Evolutionary conservation across 2,888 invertebrate genomes (phyloP), one percentile per base, ranked within the genome.

Genomic region (Ditylenchus weischeri): DNA sequence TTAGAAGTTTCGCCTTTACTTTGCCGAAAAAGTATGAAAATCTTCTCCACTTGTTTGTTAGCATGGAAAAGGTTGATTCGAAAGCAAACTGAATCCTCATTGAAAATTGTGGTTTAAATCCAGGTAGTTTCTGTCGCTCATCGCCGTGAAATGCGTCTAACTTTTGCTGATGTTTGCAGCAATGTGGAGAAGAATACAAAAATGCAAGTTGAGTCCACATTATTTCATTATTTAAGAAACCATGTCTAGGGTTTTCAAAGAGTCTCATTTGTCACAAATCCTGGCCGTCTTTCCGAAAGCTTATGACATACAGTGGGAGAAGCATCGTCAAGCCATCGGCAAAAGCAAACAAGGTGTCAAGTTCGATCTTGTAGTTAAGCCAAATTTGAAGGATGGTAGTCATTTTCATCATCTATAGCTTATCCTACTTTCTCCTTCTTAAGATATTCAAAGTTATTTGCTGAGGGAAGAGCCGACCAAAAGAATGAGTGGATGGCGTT

Each of bases 11-110:
- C 19, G 48, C 43, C 13, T 29, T 19, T n/a, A 10, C 62, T 7
- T 48, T 64, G 60, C 64, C 64, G n/a, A 60, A 60, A 38, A 23
- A 64, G 35, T 64, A 64, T 29, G 64, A 62, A 18, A 54, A 62
- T 54, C 35, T 64, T 18, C 51, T 62, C 0, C 57, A 62, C 19
- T 23, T 64, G 61, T 64, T 64, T 62, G 60, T 35, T 18, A 60
- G 29, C 23, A 62, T 64, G 62, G 64, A 64, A 36, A 54, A 62
- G 59, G 64, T 60, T 21, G 11, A 10, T 50, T 38, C 47, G n/a
- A 1, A 23, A 1, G 8, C 29, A 1, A 29, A 7, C 13, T 54
- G 18, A 6, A 5, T 23, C 7, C 57, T 54, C 23, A 15, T 7
- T 54, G 18, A 13, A 13, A 3, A 18, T 1, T 54, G 23, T 13